Evolutionary conservation across 1,140 invertebrate species (phyloP), one percentile per base, ranked within the genome.

Genomic region (Tigriopus japonicus): DNA sequence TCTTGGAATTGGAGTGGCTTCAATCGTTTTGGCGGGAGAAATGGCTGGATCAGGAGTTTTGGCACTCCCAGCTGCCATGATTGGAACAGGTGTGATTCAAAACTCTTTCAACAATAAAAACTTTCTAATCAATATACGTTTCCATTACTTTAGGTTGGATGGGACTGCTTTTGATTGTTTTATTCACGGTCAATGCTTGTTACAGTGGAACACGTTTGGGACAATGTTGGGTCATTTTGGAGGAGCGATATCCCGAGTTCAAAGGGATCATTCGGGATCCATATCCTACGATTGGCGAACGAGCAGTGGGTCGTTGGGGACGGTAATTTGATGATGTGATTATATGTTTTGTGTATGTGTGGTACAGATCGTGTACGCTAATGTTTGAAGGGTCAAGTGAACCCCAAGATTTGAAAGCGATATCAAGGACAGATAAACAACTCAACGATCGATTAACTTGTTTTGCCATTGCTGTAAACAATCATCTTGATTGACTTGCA

Each of bases 11-110:
- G 7, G 69, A 6, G 69, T 79, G 58, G 77, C 81, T 0, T 75
- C 77, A 0, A 70, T 84, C 41, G 80, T 85, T 65, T 76, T 85
- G 19, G 77, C 78, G 6, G 83, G 80, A 0, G 82, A 84, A 68
- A 83, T 85, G 75, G 82, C 81, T 1, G 83, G 84, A 15, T 81
- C 80, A 64, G 84, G 84, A 5, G 77, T 86, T 7, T 69, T 86
- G 45, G 81, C 82, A 9, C 70, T 85, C 15, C 83, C 84, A 0
- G 70, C 71, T 60, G 82, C 82, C 0, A 69, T 84, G 6, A 75
- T 77, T 35, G 75, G 80, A 66, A 75, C 78, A 64, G 82, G 82
- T 83, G 70, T 68, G 67, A 64, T 41, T 65, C 53, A 41, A 40
- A 52, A 52, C 56, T 15, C 1, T 19, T 3, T 52, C 52, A 3